Base-by-base conservation (phyloP, 2,888 invertebrate genomes). In the Drosophila sordidula region DNA sequence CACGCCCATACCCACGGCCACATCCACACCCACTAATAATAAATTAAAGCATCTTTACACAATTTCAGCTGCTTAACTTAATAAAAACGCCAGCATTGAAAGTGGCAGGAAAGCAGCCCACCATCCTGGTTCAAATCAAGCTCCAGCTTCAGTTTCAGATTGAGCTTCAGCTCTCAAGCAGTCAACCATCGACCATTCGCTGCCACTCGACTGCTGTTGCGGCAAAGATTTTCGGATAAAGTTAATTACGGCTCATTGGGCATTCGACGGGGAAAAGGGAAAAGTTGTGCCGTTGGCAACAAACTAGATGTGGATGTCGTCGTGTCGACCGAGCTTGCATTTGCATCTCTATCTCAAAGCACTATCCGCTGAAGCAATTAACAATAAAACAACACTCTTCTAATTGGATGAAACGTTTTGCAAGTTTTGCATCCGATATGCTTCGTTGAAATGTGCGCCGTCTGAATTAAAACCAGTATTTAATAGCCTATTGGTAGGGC, bases 211-310 rank as follows among this genome's bases (percentile, higher is more conserved):
- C 38, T 47, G 75, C 75, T 54, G 67, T 47, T 63, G 63, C 70
- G 70, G 89, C 84, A 81, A 89, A 90, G 90, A 90, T 90, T 89
- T 87, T 87, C 81, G 89, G 89, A 90, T 90, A 90, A 90, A 90
- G 87, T 89, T 89, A 89, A 89, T 89, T 89, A 89, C 87, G 80
- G 77, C 90, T 89, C 89, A 90, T 90, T 87, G 90, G 85, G 54
- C 80, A 84, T 82, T 75, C 72, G 64, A 42, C 50, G 51, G 45
- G 39, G 18, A 11, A 29, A 25, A 18, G 49, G 12, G 11, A 36
- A 55, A 76, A 76, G 42, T 70, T 64, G 63, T 47, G 51, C 58
- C 46, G 75, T 62, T 52, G 54, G 45, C 59, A 71, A 49, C 65
- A 56, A 51, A 56, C 29, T 56, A 46, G 32, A 42, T 32, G 58